Evolutionary conservation across 1,140 invertebrate genomes (phyloP).

Genomic region (Drosophila pandora): DNA sequence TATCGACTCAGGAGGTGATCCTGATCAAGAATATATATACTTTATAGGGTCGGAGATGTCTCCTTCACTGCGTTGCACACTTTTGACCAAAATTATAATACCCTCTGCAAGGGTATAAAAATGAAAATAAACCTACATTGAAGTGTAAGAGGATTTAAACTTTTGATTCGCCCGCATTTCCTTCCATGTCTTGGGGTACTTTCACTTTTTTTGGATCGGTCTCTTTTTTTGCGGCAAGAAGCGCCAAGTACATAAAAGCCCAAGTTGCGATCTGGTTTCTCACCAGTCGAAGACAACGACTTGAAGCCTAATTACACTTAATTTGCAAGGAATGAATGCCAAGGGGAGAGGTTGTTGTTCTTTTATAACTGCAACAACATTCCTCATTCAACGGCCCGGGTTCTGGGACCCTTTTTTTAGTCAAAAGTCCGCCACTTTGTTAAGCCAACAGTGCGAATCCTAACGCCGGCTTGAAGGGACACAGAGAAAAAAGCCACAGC

Average conservation of each 20-base stretch:
- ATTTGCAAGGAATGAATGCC: constrained; percentile 69
- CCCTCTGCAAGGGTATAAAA: too few relatives aligned
- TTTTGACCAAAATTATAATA: too few relatives aligned
- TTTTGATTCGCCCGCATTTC: neutral
- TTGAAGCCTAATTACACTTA: constrained; percentile 75
- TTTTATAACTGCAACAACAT: constrained; percentile 45
- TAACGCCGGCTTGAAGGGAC: constrained; percentile 49
- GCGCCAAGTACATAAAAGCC: constrained; percentile 44
- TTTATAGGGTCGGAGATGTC: too few relatives aligned
- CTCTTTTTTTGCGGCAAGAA: constrained; percentile 3
- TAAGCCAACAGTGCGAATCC: constrained; percentile 76
- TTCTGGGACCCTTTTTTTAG: constrained; percentile 8
- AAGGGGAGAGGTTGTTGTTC: constrained; percentile 19
- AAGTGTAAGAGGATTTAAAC: too few relatives aligned
- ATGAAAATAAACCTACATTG: neutral
- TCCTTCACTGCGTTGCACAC: too few relatives aligned
- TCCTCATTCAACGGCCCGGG: constrained; percentile 23
- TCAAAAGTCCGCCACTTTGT: constrained; percentile 40
- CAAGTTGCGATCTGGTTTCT: constrained; percentile 34
- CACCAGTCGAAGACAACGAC: constrained; percentile 40
- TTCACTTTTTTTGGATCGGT: constrained; percentile 57
- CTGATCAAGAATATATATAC: too few relatives aligned
- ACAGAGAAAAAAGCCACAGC: neutral
- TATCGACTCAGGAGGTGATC: too few relatives aligned
- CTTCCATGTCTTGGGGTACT: constrained; percentile 19